Base-by-base conservation (phyloP, 64 coral and sea anemone genomes). In the Hydrozoanthus tunicans region DNA sequence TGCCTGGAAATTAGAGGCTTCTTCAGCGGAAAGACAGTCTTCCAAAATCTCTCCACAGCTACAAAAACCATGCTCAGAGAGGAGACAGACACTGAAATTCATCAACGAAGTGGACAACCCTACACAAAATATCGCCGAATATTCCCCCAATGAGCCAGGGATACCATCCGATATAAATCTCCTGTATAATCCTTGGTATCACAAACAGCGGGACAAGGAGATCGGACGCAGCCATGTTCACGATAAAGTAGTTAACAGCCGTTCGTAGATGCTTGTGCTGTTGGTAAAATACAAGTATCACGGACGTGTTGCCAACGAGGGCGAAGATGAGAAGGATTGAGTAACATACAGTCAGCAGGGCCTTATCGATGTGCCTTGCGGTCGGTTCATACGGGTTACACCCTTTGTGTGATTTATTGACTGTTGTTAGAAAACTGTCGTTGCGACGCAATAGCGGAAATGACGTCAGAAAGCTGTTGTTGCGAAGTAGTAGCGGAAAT, bases 221-320 rank as follows among this genome's bases (percentile, higher is more conserved):
- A 77, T 91, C 93, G 3, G 92, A 94, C 3, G 78, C 86, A 3
- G 92, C 92, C 92, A 94, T 94, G 24, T 90, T 94, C 17, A 88
- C 92, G 53, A 94, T 90, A 26, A 94, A 81, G 3, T 90, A 72
- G 57, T 90, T 83, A 51, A 88, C 59, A 10, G 79, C 55, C 69
- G 59, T 78, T 72, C 53, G 81, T 78, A 94, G 68, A 17, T 71
- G 68, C 17, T 71, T 17, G 9, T 26, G 26, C 9, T 9, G 76
- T 12, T 81, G 75, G 15, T 59, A 9, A 56, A 81, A 91, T 14
- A 79, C 78, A 81, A 58, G 23, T 11, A 91, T 91, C 2, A 91
- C 26, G 17, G 81, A 68, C 8, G 27, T 25, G 64, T 91, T 91
- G 6, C 90, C 90, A n/a, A 91, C 5, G 56, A 91, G 60, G n/a